Evolutionary conservation across 2,113 vertebrate genomes (phyloP).

Genomic region (Orcinus orca): DNA sequence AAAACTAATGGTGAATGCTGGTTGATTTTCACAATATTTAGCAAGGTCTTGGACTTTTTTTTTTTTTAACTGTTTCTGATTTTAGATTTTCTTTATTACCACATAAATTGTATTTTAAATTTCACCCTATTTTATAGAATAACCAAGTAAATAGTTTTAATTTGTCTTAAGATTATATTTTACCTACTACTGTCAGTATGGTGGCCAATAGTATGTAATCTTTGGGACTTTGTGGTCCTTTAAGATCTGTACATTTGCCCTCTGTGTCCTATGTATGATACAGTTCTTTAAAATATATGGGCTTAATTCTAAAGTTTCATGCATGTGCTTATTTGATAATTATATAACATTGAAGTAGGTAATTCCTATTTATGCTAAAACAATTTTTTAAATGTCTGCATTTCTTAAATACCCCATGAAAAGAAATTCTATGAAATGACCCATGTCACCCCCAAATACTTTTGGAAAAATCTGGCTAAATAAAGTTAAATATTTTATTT

Average conservation of each 20-base stretch:
- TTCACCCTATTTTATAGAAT: not conserved
- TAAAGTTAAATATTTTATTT: not conserved
- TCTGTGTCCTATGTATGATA: not conserved
- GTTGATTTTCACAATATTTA: conserved; percentile 75
- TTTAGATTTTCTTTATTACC: conserved; percentile 30
- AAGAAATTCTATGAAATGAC: not conserved
- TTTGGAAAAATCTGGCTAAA: not conserved
- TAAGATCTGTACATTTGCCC: not conserved
- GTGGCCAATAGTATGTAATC: not conserved
- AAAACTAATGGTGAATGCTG: conserved; percentile 54
- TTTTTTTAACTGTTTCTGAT: not conserved
- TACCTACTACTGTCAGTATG: not conserved
- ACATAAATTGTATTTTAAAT: not conserved
- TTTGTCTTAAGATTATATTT: conserved; percentile 21
- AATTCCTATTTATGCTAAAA: not conserved
- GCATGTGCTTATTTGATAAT: not conserved
- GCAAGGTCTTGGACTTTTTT: not conserved
- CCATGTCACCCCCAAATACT: not conserved
- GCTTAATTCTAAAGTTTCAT: not conserved
- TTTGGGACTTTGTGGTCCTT: not conserved
- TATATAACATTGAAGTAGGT: not conserved
- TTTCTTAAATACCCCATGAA: not conserved
- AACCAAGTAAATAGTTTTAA: conserved; percentile 26
- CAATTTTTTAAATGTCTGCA: not conserved
- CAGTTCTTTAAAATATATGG: not conserved